Percentiles rank a stretch among this genome's conserved stretches.
phyloP scores from a whole-genome alignment of 2,888 invertebrate species.

The Diploptera punctata region DNA sequence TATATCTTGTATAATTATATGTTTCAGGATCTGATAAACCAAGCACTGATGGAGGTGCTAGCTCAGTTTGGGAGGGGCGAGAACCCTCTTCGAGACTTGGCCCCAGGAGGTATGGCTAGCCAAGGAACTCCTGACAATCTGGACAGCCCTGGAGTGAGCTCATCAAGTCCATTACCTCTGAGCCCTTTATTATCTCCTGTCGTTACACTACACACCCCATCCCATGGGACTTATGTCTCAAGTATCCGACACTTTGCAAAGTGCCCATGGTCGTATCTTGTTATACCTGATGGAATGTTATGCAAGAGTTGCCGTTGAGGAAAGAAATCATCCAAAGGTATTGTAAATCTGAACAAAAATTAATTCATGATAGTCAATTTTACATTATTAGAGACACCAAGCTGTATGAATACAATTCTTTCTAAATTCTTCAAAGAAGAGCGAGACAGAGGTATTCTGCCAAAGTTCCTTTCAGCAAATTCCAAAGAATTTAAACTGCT shows the following conservation, averaged over 20 bases:
- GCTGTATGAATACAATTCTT: no score
- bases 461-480: no score
- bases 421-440: no score
- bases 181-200: conserved; percentile 57
- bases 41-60: conserved; percentile 71
- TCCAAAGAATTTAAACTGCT: no score
- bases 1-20: no score
- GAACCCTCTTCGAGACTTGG: conserved; percentile 63
- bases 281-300: conserved; percentile 69
- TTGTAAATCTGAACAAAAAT: conserved; percentile 21
- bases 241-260: conserved; percentile 54
- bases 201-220: conserved; percentile 51
- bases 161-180: conserved; percentile 45
- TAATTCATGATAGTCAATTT: not conserved
- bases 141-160: conserved; percentile 54
- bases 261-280: conserved; percentile 49
- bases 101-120: conserved; percentile 34
- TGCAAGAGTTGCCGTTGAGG: conserved; percentile 74
- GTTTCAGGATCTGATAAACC: conserved; percentile 65
- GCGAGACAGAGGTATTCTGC: no score
- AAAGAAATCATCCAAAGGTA: conserved; percentile 75
- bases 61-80: conserved; percentile 63
- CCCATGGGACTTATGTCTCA: conserved; percentile 56
- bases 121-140: conserved; percentile 49
- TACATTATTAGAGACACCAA: no score